Conservation (phyloP, 2,797 vertebrate species). For the Monodelphis domestica region DNA sequence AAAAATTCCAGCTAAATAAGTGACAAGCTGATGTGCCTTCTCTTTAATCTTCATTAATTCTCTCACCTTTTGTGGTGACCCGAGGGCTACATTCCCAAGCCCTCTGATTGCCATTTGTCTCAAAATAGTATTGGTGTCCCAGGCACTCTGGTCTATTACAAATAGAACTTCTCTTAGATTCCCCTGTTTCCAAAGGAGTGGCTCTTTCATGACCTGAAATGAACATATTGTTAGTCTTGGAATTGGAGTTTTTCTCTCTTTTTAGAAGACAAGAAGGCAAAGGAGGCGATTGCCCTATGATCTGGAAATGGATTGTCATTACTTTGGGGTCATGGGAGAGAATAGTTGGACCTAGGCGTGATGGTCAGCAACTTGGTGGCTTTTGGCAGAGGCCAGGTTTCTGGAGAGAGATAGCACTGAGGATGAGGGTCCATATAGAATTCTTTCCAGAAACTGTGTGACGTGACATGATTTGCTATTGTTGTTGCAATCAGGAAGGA, state of each 20-base stretch:
- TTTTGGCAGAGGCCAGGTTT: background rate
- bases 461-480: background rate
- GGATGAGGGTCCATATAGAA: background rate
- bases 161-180: constrained; percentile 65
- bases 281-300: background rate
- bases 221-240: constrained; percentile 15
- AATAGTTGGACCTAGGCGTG: background rate
- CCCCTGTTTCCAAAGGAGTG: constrained; percentile 70
- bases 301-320: background rate
- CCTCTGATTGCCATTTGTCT: constrained; percentile 78
- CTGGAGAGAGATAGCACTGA: background rate
- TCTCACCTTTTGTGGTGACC: constrained; percentile 76
- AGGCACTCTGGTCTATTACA: constrained; percentile 75
- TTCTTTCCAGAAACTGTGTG: background rate
- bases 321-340: background rate
- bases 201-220: constrained; percentile 77
- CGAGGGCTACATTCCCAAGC: constrained; percentile 59
- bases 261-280: background rate
- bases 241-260: constrained; percentile 19
- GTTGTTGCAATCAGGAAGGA: background rate
- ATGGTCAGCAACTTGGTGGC: background rate
- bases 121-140: constrained; percentile 69
- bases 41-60: fast-evolving
- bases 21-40: background rate
- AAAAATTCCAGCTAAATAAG: constrained; percentile 12